These are phyloP conservation scores for Merodon equestris DNA, from an alignment of 2,888 invertebrate genomes.

Conservation along the genomic window DNA sequence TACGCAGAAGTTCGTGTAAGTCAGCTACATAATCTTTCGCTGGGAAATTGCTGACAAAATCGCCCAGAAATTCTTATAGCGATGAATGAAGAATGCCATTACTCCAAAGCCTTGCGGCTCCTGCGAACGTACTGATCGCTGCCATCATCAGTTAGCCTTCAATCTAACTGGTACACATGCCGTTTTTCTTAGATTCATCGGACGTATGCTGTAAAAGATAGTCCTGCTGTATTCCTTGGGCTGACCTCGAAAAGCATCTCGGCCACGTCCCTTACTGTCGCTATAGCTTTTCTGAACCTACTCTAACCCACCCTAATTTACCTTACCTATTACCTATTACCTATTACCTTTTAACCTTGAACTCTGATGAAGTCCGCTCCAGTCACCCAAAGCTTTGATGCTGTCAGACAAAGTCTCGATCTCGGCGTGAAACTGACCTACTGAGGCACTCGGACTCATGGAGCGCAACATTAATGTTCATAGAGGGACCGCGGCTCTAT, in stretches of 20 bases:
- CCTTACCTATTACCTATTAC: no score
- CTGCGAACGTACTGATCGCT: constrained; percentile 10
- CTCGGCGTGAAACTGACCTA: no score
- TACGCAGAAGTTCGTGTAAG: constrained; percentile 21
- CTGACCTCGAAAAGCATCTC: neutral
- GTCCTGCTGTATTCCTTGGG: neutral
- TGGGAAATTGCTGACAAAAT: constrained; percentile 28
- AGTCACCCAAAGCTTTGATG: no score
- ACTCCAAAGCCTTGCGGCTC: no score
- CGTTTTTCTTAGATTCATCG: constrained; percentile 4
- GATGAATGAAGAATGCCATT: neutral
- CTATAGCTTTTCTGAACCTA: no score
- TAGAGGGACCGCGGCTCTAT: no score
- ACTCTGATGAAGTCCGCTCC: no score
- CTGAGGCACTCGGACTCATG: no score
- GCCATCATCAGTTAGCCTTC: constrained; percentile 16
- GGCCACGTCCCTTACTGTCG: neutral
- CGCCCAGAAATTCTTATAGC: constrained; percentile 15
- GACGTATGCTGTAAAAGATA: constrained; percentile 9
- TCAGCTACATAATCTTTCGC: constrained; percentile 15
- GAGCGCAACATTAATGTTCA: no score
- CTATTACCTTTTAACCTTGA: no score
- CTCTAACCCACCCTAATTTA: no score
- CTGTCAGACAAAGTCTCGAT: no score
- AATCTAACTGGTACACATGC: constrained; percentile 27